Evolutionary conservation across 2,888 invertebrate genomes (phyloP).

Genomic region (Catocala nupta): DNA sequence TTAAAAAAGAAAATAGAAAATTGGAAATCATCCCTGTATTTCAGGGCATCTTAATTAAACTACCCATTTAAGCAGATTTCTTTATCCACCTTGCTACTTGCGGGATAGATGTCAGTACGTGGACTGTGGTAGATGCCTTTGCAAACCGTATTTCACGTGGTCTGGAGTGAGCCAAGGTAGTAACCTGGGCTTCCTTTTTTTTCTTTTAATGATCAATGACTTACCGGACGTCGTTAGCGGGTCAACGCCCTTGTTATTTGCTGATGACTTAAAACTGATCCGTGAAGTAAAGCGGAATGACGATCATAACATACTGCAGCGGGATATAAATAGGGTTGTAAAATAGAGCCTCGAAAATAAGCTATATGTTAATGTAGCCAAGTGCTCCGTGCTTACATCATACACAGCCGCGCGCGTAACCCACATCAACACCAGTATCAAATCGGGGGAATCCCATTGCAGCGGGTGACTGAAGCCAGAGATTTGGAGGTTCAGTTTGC

Average conservation of each 20-base stretch:
- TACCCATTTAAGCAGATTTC: too few relatives aligned
- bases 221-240: not conserved
- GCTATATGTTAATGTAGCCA: conserved; percentile 7
- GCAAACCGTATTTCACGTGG: too few relatives aligned
- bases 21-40: too few relatives aligned
- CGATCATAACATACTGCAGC: conserved; percentile 3
- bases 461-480: not conserved
- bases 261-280: conserved; percentile 16
- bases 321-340: conserved; percentile 2
- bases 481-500: conserved; percentile 3
- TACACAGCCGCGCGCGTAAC: not conserved
- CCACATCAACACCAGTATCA: conserved; percentile 6
- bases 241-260: conserved; percentile 8
- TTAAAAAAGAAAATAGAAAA: too few relatives aligned
- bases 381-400: conserved; percentile 8
- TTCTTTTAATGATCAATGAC: conserved; percentile 14
- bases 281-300: not conserved
- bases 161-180: too few relatives aligned
- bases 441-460: conserved; percentile 1
- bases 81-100: too few relatives aligned
- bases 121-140: too few relatives aligned
- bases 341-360: conserved; percentile 1
- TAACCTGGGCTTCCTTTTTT: too few relatives aligned
- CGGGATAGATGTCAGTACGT: too few relatives aligned
- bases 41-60: too few relatives aligned